Evolutionary conservation across 2,888 invertebrate genomes (phyloP), one percentile per base, ranked within the genome.

Genomic region (Ligdia adustata): DNA sequence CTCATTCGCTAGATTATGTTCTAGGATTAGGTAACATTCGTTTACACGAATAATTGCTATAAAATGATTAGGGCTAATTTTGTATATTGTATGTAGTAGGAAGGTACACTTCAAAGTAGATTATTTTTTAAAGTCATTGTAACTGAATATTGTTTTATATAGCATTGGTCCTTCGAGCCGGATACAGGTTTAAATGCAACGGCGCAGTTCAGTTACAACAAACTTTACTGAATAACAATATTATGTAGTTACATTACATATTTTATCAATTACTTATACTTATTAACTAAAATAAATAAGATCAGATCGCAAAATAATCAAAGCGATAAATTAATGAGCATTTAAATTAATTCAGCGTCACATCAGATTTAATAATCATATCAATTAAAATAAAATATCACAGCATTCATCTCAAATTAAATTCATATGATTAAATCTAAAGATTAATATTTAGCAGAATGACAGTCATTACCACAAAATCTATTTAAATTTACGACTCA

Each of bases 11-110:
- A 64, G 16, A 9, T 69, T 71, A 76, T n/a, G n/a, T n/a, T n/a
- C 72, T 79, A 75, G 68, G 47, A 61, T 65, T 65, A 74, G 79
- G 79, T 81, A 81, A 82, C 79, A 68, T 75, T 71, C 66, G 62
- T 66, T 72, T 69, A 51, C 60, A 64, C 22, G 15, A 42, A 41
- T 66, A 66, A 57, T 60, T 45, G 52, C 55, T 70, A 66, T 60
- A 62, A 62, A 66, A 62, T 63, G 46, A 59, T 59, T 60, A 63
- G 46, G 62, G 57, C 38, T 50, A 50, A 54, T 43, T 50, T 45
- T 42, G 38, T 43, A 38, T 43, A 43, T 38, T 49, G 38, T 39
- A 42, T 37, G 37, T 28, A 49, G 34, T 26, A 22, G 4, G 6
- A 6, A 58, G 42, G 33, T 62, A 62, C 31, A 63, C 50, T 42